phyloP scores from a whole-genome alignment of 2,113 vertebrate species.

The Acanthisitta chloris region DNA sequence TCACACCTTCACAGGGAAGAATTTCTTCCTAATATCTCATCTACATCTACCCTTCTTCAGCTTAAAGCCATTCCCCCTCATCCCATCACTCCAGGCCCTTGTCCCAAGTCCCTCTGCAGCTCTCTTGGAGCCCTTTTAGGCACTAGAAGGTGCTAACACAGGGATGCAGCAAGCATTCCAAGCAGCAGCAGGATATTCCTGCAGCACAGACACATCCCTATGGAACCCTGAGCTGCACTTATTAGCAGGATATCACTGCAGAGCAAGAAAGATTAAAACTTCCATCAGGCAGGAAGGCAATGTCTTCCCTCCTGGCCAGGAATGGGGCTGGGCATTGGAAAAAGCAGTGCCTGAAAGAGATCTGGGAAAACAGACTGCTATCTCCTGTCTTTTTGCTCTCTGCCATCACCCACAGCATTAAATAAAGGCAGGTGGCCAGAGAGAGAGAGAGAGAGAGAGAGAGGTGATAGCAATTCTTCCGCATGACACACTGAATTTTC shows the following conservation, averaged over 20 bases:
- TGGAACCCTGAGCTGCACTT: accelerated
- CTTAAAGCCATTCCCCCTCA: too few relatives aligned
- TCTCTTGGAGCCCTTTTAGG: neutral
- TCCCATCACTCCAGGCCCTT: neutral
- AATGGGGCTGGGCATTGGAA: accelerated
- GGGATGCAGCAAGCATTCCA: neutral
- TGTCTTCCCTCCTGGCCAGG: neutral
- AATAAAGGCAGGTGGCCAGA: neutral
- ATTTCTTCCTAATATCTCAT: neutral
- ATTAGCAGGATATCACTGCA: accelerated
- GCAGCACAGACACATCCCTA: accelerated
- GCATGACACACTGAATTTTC: neutral
- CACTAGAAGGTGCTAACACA: neutral
- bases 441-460: neutral
- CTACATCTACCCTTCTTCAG: neutral
- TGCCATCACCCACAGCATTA: neutral
- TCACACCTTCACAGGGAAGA: neutral
- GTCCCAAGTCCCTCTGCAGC: neutral
- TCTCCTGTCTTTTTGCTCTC: neutral
- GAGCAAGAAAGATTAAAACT: accelerated
- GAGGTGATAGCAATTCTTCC: neutral
- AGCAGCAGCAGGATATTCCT: neutral
- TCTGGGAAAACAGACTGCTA: neutral
- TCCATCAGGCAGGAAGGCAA: neutral
- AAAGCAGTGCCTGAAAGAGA: accelerated